Conservation (phyloP, 2,888 invertebrate species). For the Drosophila picticornis region DNA sequence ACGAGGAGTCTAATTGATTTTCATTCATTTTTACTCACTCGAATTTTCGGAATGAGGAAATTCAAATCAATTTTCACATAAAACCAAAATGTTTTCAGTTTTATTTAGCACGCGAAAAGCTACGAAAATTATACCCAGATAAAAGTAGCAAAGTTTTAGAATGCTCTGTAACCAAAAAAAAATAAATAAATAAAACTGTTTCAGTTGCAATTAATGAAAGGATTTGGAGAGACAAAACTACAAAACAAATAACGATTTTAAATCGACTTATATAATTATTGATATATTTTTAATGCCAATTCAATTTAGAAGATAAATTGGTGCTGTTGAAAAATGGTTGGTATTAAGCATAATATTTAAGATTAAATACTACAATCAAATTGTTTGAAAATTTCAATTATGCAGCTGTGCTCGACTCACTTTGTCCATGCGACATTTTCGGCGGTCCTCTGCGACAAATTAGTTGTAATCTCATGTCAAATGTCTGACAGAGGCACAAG, state of each 20-base stretch:
- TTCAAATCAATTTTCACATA: neutral
- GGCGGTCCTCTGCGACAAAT: constrained; percentile 37
- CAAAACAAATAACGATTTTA: neutral
- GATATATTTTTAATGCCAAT: neutral
- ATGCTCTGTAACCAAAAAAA: neutral
- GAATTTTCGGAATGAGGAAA: neutral
- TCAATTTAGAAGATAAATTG: neutral
- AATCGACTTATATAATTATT: neutral
- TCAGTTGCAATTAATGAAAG: neutral
- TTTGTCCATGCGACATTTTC: neutral
- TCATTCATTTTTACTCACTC: constrained; percentile 8
- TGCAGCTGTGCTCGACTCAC: neutral
- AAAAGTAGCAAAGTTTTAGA: neutral
- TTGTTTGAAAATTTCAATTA: constrained; percentile 1
- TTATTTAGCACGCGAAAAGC: neutral
- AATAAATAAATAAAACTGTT: neutral
- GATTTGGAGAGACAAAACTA: neutral
- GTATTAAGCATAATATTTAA: neutral
- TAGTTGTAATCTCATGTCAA: constrained; percentile 72
- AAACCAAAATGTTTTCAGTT: neutral
- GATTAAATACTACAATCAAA: neutral
- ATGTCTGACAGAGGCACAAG: constrained; percentile 60
- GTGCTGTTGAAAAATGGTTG: neutral
- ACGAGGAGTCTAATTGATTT: neutral
- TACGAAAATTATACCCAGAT: neutral